A percentile compares a stretch with the other conserved stretches of the same genome.
Evolutionary conservation across 2,888 invertebrate species (phyloP).

Genomic region (Antheraea yamamai): DNA sequence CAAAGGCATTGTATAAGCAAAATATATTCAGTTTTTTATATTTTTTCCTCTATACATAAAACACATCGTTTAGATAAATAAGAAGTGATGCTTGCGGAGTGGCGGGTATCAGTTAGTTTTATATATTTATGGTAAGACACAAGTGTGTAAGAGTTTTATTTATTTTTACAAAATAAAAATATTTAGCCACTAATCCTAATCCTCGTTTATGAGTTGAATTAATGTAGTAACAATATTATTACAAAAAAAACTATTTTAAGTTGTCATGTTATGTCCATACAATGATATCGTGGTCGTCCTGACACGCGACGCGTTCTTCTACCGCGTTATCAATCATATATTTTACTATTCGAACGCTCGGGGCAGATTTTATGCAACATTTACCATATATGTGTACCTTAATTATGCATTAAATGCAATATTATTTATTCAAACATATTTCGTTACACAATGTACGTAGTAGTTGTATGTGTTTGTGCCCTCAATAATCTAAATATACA

Average conservation of each 20-base stretch:
- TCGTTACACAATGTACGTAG: constrained; percentile 1
- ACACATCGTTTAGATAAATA: no score
- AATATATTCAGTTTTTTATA: no score
- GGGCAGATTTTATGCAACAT: constrained; percentile 64
- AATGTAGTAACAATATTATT: neutral
- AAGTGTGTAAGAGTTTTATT: no score
- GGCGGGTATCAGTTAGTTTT: no score
- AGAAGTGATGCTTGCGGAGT: no score
- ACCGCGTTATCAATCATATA: constrained; percentile 75
- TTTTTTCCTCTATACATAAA: no score
- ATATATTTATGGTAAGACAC: no score
- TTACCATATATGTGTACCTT: constrained; percentile 31
- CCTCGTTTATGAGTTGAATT: no score
- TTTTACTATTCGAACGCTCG: constrained; percentile 60
- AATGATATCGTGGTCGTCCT: constrained; percentile 46
- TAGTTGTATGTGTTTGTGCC: neutral
- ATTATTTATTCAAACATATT: constrained; percentile 7
- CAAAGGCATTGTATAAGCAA: no score
- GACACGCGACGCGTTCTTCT: constrained; percentile 58
- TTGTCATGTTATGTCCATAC: constrained; percentile 43
- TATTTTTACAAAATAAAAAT: no score
- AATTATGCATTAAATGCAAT: constrained; percentile 13
- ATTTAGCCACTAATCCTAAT: no score
- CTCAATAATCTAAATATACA: neutral
- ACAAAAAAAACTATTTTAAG: neutral